phyloP scores from a whole-genome alignment of 2,888 invertebrate species.

The Mesorhabditis belari region DNA sequence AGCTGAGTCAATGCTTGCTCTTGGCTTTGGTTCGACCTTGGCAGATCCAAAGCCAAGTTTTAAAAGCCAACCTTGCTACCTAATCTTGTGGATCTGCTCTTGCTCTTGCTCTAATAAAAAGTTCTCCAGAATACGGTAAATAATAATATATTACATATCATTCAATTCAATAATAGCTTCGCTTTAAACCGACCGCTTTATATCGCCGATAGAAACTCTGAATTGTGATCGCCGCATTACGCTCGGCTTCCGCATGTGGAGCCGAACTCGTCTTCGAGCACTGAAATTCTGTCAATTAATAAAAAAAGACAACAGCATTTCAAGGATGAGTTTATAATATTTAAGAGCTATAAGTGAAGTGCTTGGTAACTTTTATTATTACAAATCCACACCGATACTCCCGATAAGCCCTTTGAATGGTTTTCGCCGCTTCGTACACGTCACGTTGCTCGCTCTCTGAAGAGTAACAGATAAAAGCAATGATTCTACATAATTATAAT shows the following conservation, averaged over 20 bases:
- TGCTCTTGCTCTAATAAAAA: no score
- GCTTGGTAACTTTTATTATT: no score
- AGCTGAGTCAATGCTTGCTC: no score
- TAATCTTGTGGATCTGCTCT: no score
- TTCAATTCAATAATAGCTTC: background rate
- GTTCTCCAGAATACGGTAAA: no score
- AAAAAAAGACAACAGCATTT: background rate
- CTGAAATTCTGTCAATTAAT: constrained; percentile 57
- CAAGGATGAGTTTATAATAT: no score
- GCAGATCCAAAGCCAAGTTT: no score
- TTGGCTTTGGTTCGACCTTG: no score
- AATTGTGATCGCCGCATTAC: constrained; percentile 86
- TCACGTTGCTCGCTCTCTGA: constrained; percentile 89
- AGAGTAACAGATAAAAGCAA: constrained; percentile 1
- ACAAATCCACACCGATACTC: constrained; percentile 63
- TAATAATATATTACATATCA: no score
- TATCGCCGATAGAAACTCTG: constrained; percentile 79
- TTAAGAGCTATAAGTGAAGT: no score
- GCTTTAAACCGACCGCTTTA: constrained; percentile 59
- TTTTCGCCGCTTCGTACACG: constrained; percentile 90
- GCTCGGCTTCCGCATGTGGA: constrained; percentile 73
- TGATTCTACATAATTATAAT: background rate
- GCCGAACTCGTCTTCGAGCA: constrained; percentile 70
- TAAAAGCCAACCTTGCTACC: no score
- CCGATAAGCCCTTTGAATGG: constrained; percentile 92